Evolutionary conservation across 2,797 vertebrate species (phyloP), one percentile per base, ranked within the genome.

Genomic region (Melanotaenia nigrans): DNA sequence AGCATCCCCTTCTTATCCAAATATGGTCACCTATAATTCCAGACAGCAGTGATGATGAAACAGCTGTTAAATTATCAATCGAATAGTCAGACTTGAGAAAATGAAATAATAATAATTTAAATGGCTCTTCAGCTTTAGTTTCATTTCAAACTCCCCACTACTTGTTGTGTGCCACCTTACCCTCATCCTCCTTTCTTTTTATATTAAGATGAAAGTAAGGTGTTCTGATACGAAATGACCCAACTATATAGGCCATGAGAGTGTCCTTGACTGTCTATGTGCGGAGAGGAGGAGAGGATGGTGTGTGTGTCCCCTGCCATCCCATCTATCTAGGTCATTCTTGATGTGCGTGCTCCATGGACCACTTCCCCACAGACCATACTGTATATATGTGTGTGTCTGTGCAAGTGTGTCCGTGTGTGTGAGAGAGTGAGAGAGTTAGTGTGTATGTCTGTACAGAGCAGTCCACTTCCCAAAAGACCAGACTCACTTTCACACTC

Each of bases 321-420:
- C 78, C 86, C 79, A 73, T 92, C 87, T 94, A 93, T 94, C 90
- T 94, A 93, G 94, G 93, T 88, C 93, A 94, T 85, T 91, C 89
- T 88, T 92, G 90, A 94, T 90, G 60, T 75, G 85, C 73, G 86
- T 82, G 84, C 85, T 82, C 88, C 71, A 82, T 24, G 72, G 90
- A 90, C 89, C 87, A 82, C 87, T 76, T 93, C 92, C 90, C 91
- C 32, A 75, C 79, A 90, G 92, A 89, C 83, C 71, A 33, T 20
- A 78, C 81, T 90, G 78, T 76, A 55, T 82, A 45, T 78, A 28
- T 71, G 71, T 68, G 62, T 74, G 80, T 68, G 68, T 65, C 53
- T 75, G 58, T 77, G 64, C 61, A 64, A 70, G 68, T 68, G 78
- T 76, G 70, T 65, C 55, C 65, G 72, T 64, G 68, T 79, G 81